Evolutionary conservation across 1,140 invertebrate species (phyloP).

Genomic region (Cydia amplana): DNA sequence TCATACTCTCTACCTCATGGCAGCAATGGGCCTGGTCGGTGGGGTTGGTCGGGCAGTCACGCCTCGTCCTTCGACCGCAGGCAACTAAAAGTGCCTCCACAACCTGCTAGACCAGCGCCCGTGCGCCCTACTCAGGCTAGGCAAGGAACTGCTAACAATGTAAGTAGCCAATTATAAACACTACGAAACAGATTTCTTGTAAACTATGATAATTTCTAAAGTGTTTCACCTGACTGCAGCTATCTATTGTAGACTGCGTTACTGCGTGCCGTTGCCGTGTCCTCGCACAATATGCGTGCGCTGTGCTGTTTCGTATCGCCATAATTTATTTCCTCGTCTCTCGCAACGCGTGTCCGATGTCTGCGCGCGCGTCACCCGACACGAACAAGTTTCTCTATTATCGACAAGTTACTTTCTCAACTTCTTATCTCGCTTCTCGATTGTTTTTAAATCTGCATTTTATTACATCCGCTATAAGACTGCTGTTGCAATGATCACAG

Average conservation of each 20-base stretch:
- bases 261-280: slow-evolving; percentile 46
- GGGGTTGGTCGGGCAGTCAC: slow-evolving; percentile 70
- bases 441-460: neutral
- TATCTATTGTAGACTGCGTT: slow-evolving; percentile 33
- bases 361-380: slow-evolving; percentile 57
- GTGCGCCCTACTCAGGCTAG: slow-evolving; percentile 60
- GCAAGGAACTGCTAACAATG: slow-evolving; percentile 56
- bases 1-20: slow-evolving; percentile 73
- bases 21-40: slow-evolving; percentile 66
- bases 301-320: slow-evolving; percentile 43
- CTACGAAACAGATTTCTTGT: slow-evolving; percentile 13
- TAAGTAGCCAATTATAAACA: slow-evolving; percentile 51
- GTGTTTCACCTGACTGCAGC: slow-evolving; percentile 28
- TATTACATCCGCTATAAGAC: neutral
- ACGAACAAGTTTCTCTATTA: slow-evolving; percentile 54
- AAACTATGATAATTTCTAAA: slow-evolving; percentile 21
- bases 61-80: slow-evolving; percentile 74
- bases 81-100: slow-evolving; percentile 71
- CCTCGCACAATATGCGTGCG: slow-evolving; percentile 46
- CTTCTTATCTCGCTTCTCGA: neutral
- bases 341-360: slow-evolving; percentile 67
- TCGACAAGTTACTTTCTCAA: slow-evolving; percentile 4
- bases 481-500: neutral
- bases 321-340: slow-evolving; percentile 60
- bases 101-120: slow-evolving; percentile 73